Base-by-base conservation (phyloP, 2,797 vertebrate species). In the Psittacula echo region DNA sequence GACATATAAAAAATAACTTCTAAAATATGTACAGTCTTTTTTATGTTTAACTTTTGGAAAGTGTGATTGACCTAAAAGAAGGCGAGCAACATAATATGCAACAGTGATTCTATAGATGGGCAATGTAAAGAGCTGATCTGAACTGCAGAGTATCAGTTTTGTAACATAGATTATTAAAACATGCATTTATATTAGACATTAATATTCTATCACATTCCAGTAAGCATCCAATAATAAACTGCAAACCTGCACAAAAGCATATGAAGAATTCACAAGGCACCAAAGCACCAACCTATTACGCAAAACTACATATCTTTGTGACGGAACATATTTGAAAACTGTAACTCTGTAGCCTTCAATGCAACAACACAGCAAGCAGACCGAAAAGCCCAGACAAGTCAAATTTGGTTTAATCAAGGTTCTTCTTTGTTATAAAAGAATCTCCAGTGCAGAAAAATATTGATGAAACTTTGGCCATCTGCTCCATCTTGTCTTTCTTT, bases 21-120 rank as follows among this genome's bases (percentile, higher is more conserved):
- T 42, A 73, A 82, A 89, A 87, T 5, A 61, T 8, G 9, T 17
- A 39, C 30, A 56, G 23, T 58, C 34, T 16, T 68, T 85, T 75
- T 44, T 7, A 42, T 23, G 19, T 39, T 34, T 54, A 78, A 37
- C 16, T 75, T 85, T 10, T 51, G 27, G 39, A 5, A 76, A 88
- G 30, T 10, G 53, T 61, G 54, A 84, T 58, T 95, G 48, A 76
- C 50, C 54, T 85, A 18, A 83, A 87, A 90, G 77, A 78, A 67
- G 39, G 20, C 6, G 42, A 76, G 45, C 23, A 79, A 77, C 12
- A 27, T 45, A 60, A 66, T 17, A 92, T 5, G 9, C 2, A 6
- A 13, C 60, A 60, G 73, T 23, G 42, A 21, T 68, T 90, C 79
- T 70, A 67, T 32, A 80, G 58, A 85, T 21, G 42, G 64, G n/a